A percentile compares a stretch with the other conserved stretches of the same genome.
phyloP scores from a whole-genome alignment of 2,888 invertebrate genomes.

The Sinhomidia bicolor region DNA sequence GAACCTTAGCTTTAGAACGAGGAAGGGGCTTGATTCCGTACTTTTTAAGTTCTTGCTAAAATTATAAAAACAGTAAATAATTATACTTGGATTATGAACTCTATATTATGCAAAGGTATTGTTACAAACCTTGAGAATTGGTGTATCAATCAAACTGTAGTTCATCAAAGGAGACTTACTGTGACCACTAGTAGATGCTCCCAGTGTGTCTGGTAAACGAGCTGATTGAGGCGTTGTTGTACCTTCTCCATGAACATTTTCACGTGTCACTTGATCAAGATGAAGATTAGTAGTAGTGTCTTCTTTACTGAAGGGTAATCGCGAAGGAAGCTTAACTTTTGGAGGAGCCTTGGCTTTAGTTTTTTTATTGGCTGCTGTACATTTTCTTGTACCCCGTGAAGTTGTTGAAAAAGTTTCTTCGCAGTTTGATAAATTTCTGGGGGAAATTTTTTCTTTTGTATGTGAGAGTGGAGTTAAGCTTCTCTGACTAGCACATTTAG shows the following conservation, averaged over 20 bases:
- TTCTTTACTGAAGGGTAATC: background rate
- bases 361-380: slow-evolving; percentile 4
- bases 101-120: too few relatives aligned
- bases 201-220: background rate
- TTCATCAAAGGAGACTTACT: slow-evolving; percentile 83
- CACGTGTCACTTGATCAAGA: background rate
- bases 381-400: slow-evolving; percentile 16
- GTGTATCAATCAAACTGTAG: slow-evolving; percentile 84
- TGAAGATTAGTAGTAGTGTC: background rate
- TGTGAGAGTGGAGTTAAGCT: background rate
- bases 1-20: slow-evolving; percentile 83
- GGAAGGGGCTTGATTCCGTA: slow-evolving; percentile 84
- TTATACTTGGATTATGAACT: too few relatives aligned
- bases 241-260: background rate
- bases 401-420: background rate
- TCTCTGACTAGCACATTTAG: background rate
- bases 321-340: slow-evolving; percentile 33
- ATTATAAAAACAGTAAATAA: slow-evolving; percentile 67
- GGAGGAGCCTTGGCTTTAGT: slow-evolving; percentile 23
- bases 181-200: slow-evolving; percentile 49
- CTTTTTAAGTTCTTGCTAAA: slow-evolving; percentile 83
- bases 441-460: background rate
- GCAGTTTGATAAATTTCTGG: background rate
- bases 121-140: slow-evolving; percentile 83
- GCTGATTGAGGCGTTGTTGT: background rate